A percentile compares a stretch with the other conserved stretches of the same genome.
Conservation (phyloP, 2,797 vertebrate genomes). For the Labroides dimidiatus region DNA sequence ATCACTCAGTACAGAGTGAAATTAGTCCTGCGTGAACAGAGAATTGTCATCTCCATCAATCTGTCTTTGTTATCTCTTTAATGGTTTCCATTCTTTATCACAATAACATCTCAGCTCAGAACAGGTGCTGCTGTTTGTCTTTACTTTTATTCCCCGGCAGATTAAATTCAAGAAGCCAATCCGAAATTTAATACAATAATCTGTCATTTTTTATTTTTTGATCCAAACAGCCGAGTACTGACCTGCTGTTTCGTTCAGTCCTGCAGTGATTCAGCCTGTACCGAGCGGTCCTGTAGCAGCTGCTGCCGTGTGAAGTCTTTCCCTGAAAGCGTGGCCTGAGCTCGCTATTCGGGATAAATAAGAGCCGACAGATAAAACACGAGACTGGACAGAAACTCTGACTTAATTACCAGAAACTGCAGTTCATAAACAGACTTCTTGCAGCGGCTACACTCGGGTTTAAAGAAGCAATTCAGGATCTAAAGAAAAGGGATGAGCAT, state of each 20-base stretch:
- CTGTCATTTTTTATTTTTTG: slow-evolving; percentile 10
- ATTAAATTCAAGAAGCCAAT: slow-evolving; percentile 4
- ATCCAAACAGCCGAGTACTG: slow-evolving; percentile 3
- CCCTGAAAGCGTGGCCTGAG: neutral
- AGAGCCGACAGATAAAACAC: slow-evolving; percentile 4
- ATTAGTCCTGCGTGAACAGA: slow-evolving; percentile 47
- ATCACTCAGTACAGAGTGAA: slow-evolving; percentile 50
- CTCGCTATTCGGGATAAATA: slow-evolving; percentile 10
- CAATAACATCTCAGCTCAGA: slow-evolving; percentile 20
- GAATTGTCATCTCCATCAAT: slow-evolving; percentile 28
- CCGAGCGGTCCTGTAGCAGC: neutral
- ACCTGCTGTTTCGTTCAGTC: neutral
- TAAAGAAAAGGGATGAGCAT: slow-evolving; percentile 3
- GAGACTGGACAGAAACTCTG: neutral
- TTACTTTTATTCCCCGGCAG: slow-evolving; percentile 7
- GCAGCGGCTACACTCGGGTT: neutral
- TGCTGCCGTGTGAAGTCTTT: neutral
- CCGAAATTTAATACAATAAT: slow-evolving; percentile 7
- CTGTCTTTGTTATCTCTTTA: slow-evolving; percentile 37
- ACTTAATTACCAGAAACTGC: slow-evolving; percentile 12
- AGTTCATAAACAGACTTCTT: slow-evolving; percentile 6
- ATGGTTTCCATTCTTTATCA: slow-evolving; percentile 29
- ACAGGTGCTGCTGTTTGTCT: neutral
- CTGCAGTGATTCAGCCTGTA: slow-evolving; percentile 4
- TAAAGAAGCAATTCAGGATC: slow-evolving; percentile 1